These are phyloP conservation scores for Heterodera filipjevi DNA, from an alignment of 2,888 invertebrate species.

Conservation along the genomic window DNA sequence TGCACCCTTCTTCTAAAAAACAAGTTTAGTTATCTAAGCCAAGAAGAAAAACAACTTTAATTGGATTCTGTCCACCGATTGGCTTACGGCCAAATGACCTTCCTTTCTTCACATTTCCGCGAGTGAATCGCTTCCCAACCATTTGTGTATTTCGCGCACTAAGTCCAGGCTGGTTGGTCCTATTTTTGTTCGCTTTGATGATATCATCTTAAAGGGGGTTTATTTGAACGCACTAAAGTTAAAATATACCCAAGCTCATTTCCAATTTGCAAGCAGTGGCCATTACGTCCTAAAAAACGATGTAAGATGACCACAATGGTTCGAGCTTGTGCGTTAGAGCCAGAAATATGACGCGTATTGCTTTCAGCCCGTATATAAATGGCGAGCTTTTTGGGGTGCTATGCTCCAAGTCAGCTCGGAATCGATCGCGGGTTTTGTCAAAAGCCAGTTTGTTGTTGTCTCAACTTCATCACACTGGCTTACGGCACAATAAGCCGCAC, in stretches of 20 bases:
- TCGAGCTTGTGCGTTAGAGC: background rate
- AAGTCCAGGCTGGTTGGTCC: conserved; percentile 9
- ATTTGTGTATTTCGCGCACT: conserved; percentile 26
- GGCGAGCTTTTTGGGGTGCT: conserved; percentile 8
- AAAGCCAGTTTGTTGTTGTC: conserved; percentile 7
- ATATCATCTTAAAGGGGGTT: conserved; percentile 45
- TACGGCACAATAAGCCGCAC: background rate
- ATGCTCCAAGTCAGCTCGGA: background rate
- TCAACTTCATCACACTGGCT: background rate
- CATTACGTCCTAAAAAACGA: conserved; percentile 15
- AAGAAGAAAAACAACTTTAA: background rate
- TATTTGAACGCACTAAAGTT: background rate
- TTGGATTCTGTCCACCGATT: background rate
- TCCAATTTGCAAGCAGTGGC: conserved; percentile 38
- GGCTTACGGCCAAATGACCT: background rate
- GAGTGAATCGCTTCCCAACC: background rate
- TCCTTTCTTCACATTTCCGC: background rate
- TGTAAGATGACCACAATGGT: conserved; percentile 24
- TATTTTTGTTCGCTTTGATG: conserved; percentile 42
- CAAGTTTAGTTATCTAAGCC: no score
- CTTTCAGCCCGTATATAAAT: background rate
- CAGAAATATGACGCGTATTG: background rate
- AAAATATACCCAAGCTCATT: conserved; percentile 44
- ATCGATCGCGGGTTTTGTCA: background rate
- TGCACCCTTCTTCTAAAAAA: background rate